Conservation (phyloP, 2,113 vertebrate species). For the Pelmatolapia mariae region DNA sequence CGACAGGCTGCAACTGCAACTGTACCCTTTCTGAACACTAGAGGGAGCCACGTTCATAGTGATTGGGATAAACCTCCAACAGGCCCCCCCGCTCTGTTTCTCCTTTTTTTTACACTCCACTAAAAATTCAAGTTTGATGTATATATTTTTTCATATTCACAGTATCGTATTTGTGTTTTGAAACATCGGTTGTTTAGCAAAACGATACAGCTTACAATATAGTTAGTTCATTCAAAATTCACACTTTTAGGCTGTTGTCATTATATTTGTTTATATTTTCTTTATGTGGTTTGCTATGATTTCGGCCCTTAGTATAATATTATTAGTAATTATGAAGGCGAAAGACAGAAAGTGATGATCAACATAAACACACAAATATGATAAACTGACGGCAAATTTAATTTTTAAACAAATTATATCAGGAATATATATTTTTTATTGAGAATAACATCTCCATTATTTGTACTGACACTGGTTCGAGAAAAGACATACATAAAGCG, state of each 20-base stretch:
- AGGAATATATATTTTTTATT: background rate
- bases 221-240: background rate
- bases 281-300: background rate
- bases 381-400: background rate
- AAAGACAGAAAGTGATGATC: background rate
- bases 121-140: background rate
- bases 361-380: background rate
- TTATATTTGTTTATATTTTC: background rate
- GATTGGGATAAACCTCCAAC: background rate
- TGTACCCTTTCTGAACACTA: background rate
- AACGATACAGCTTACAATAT: background rate
- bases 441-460: background rate
- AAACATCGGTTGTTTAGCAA: background rate
- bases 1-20: background rate
- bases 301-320: background rate
- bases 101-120: background rate
- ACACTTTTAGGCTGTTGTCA: background rate
- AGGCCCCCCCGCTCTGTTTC: rapidly evolving
- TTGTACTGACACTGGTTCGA: background rate
- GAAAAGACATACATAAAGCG: background rate
- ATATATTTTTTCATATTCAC: background rate
- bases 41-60: conserved; percentile 37
- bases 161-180: background rate
- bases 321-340: background rate
- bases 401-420: background rate